Conservation (phyloP, 2,888 invertebrate genomes). For the Oeneis ivallda region DNA sequence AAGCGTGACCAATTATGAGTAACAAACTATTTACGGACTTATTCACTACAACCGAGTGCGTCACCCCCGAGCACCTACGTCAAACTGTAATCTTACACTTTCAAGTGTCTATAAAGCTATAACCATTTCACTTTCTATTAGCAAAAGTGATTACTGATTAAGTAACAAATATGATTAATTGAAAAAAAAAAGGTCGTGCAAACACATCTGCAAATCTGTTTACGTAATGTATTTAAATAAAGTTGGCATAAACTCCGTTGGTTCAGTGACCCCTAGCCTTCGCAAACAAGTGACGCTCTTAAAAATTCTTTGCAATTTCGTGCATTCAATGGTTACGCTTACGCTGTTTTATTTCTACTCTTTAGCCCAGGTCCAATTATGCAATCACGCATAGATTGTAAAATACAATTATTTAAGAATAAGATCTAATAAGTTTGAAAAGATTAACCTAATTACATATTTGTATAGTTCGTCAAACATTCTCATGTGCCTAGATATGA, state of each 20-base stretch:
- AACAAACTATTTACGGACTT: constrained; percentile 29
- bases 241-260: not conserved
- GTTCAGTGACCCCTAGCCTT: not conserved
- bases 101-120: constrained; percentile 11
- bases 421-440: too few relatives aligned
- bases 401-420: too few relatives aligned
- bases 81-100: constrained; percentile 31
- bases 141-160: constrained; percentile 18
- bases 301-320: too few relatives aligned
- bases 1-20: constrained; percentile 30
- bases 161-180: constrained; percentile 6
- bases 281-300: not conserved
- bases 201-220: not conserved
- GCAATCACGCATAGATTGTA: not conserved
- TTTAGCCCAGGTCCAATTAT: too few relatives aligned
- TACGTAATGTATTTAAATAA: constrained; percentile 2
- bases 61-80: constrained; percentile 35
- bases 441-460: too few relatives aligned
- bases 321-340: too few relatives aligned
- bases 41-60: constrained; percentile 34
- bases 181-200: not conserved
- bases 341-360: too few relatives aligned
- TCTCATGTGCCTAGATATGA: not conserved
- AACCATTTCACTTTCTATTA: constrained; percentile 26
- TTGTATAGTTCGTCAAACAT: constrained; percentile 12